Percentiles rank a stretch among this genome's conserved stretches.
Conservation (phyloP, 2,888 invertebrate species). For the Drosophila merina region DNA sequence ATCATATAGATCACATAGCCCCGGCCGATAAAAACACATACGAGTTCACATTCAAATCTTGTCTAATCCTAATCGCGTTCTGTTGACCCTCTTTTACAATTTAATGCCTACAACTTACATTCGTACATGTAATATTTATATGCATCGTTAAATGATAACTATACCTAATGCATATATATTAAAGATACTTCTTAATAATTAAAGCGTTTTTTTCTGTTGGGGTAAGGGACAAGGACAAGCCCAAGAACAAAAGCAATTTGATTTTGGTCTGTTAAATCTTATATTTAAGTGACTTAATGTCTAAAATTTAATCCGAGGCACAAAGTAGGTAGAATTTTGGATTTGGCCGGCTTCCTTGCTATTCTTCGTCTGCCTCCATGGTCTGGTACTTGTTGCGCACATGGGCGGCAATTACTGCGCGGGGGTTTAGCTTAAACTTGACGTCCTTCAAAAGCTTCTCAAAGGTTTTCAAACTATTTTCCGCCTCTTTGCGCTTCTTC, state of each 20-base stretch:
- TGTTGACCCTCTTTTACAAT: constrained; percentile 51
- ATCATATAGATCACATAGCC: constrained; percentile 15
- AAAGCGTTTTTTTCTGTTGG: constrained; percentile 18
- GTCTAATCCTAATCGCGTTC: constrained; percentile 46
- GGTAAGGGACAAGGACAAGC: neutral
- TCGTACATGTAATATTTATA: constrained; percentile 68
- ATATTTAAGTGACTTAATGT: neutral
- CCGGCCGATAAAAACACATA: constrained; percentile 7
- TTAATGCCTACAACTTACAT: constrained; percentile 62
- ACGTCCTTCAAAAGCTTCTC: constrained; percentile 78
- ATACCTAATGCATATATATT: constrained; percentile 73
- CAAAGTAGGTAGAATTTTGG: neutral
- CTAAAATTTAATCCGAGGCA: neutral
- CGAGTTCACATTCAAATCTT: constrained; percentile 35
- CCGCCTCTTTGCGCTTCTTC: constrained; percentile 72
- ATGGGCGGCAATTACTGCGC: constrained; percentile 77
- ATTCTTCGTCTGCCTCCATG: constrained; percentile 50
- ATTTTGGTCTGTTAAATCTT: neutral
- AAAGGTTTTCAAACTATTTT: constrained; percentile 60
- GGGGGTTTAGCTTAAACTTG: constrained; percentile 80
- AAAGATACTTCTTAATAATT: constrained; percentile 77
- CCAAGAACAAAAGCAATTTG: neutral
- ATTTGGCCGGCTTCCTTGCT: neutral
- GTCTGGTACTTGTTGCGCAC: constrained; percentile 79
- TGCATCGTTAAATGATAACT: constrained; percentile 69